These are phyloP conservation scores for Anthopleura xanthogrammica DNA, from an alignment of 92 coral and sea anemone species.

Conservation along the genomic window DNA sequence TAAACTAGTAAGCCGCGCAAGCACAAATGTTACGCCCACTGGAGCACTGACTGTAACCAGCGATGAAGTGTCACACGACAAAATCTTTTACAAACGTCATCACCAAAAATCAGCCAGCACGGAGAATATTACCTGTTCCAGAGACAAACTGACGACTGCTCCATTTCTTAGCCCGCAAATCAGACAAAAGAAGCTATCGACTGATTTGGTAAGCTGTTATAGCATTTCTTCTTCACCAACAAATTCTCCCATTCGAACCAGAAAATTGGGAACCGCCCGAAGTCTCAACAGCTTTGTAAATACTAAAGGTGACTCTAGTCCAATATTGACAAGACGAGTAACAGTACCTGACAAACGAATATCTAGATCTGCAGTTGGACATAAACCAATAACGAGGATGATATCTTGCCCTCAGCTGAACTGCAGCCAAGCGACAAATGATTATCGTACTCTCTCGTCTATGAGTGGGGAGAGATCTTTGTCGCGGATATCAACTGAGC, in stretches of 20 bases:
- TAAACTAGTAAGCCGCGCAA: background rate
- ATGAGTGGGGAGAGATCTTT: constrained; percentile 6
- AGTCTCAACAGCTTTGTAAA: background rate
- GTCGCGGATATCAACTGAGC: constrained; percentile 9
- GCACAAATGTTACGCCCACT: background rate
- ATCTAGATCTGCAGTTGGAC: constrained; percentile 4
- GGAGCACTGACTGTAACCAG: background rate
- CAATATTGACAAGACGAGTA: background rate
- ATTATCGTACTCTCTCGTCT: background rate
- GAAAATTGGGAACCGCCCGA: background rate
- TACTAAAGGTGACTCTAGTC: constrained; percentile 3
- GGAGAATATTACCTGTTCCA: background rate
- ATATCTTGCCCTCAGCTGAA: background rate
- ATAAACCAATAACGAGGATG: background rate
- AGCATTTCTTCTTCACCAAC: background rate
- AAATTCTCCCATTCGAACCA: background rate
- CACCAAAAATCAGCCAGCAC: constrained; percentile 6
- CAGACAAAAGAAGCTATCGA: background rate
- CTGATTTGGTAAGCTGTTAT: background rate
- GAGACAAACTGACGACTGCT: background rate
- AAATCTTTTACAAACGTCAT: constrained; percentile 8
- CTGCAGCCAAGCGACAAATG: background rate
- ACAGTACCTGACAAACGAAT: background rate
- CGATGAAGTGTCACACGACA: background rate
- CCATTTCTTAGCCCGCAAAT: background rate